phyloP scores from a whole-genome alignment of 2,888 invertebrate genomes.

The Lysandra coridon region DNA sequence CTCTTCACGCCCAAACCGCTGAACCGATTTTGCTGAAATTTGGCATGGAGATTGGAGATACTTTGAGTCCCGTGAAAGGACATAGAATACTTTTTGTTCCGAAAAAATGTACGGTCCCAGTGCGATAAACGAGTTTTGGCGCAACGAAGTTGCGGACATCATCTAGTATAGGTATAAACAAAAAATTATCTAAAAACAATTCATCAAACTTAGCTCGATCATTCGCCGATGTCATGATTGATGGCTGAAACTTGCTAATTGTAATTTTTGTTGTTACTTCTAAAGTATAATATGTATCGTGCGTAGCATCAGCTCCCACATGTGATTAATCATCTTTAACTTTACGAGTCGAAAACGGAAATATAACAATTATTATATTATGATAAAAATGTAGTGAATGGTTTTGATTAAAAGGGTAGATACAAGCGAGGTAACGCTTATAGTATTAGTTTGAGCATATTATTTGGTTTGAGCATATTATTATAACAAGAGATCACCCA shows the following conservation, averaged over 20 bases:
- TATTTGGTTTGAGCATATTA: too few relatives aligned
- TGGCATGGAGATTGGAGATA: too few relatives aligned
- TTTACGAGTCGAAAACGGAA: neutral
- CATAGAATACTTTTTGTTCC: too few relatives aligned
- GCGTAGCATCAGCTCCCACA: neutral
- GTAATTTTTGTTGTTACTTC: constrained; percentile 31
- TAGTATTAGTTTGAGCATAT: neutral
- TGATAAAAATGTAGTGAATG: too few relatives aligned
- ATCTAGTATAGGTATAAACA: neutral
- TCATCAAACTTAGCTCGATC: constrained; percentile 28
- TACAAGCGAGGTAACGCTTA: neutral
- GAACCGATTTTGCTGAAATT: too few relatives aligned
- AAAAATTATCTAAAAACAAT: constrained; percentile 27
- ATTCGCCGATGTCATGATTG: constrained; percentile 18
- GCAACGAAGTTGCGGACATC: too few relatives aligned
- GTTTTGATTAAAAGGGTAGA: too few relatives aligned
- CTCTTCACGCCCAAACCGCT: too few relatives aligned
- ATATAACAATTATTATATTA: neutral
- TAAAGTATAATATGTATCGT: neutral
- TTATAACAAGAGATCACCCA: too few relatives aligned
- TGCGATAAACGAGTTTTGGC: too few relatives aligned
- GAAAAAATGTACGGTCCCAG: too few relatives aligned
- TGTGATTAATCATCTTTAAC: constrained; percentile 17
- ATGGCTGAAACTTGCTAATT: constrained; percentile 30
- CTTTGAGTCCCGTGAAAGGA: too few relatives aligned